Conservation (phyloP, 2,888 invertebrate genomes). For the Spisula solida region DNA sequence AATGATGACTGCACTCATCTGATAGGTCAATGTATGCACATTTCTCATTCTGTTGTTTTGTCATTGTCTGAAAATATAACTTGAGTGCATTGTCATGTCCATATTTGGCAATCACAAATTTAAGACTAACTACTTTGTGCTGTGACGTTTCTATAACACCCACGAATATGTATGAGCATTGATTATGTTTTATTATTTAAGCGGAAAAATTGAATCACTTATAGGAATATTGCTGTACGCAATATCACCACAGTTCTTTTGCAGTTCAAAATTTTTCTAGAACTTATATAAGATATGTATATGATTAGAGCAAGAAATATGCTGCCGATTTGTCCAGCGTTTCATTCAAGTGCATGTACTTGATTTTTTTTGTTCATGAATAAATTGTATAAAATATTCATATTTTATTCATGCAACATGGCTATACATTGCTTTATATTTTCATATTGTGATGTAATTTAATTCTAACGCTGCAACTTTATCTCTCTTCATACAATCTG, state of each 20-base stretch:
- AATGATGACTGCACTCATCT: background rate
- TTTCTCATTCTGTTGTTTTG: background rate
- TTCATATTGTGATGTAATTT: background rate
- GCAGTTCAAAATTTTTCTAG: background rate
- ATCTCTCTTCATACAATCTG: background rate
- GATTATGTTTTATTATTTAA: background rate
- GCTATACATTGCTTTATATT: background rate
- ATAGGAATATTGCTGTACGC: too few species aligned
- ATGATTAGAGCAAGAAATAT: background rate
- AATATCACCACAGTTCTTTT: too few species aligned
- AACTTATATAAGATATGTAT: background rate
- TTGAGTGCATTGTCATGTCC: background rate
- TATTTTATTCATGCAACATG: slow-evolving; percentile 9
- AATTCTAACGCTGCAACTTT: slow-evolving; percentile 7
- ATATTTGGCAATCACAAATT: background rate
- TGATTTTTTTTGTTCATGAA: slow-evolving; percentile 17
- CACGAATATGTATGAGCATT: background rate
- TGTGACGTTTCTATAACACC: background rate
- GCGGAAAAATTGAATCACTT: too few species aligned
- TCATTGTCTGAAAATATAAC: background rate
- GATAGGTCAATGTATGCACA: background rate
- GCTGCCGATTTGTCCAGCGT: background rate
- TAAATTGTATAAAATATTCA: slow-evolving; percentile 15
- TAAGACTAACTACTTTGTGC: background rate
- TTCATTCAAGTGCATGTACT: background rate